Evolutionary conservation across 1,140 invertebrate species (phyloP), one percentile per base, ranked within the genome.

Genomic region (Brachionus koreanus): DNA sequence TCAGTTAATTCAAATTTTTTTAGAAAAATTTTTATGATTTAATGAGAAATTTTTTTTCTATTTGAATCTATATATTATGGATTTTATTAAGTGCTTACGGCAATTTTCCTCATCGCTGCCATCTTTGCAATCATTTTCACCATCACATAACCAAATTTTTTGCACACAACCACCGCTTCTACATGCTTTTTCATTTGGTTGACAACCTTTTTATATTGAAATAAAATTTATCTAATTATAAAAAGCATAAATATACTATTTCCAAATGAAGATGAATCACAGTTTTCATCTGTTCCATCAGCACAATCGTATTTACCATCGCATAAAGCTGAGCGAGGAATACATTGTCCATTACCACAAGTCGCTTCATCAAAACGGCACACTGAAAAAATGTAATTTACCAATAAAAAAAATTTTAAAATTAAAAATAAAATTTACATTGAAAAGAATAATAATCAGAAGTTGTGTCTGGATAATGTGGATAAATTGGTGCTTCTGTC

Each of bases 71-170:
- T n/a, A n/a, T n/a, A n/a, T n/a, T n/a, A n/a, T n/a, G n/a, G n/a
- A n/a, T n/a, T n/a, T n/a, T n/a, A n/a, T n/a, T n/a, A n/a, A n/a
- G n/a, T 19, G 19, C 74, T 46, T 83, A 52, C 81, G 23, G 37
- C 61, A 83, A 23, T 25, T 37, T 9, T 83, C 49, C 84, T 90
- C 89, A 85, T 90, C 89, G 42, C 93, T 94, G n/a, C 91, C 91
- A 87, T 98, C 96, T 1, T 91, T 92, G 86, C 97, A 98, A 88
- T 98, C 96, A 85, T 95, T 92, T 83, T 97, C 95, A 4, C 91
- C 91, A 87, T 94, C 97, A 87, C 97, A 99, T 25, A 92, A 88
- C 95, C 96, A 98, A 5, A 93, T 92, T 86, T 96, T 97, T 19
- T 93, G 91, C 5, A 98, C 91, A 87, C 97, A 99, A 3, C 57